Conservation (phyloP, 2,113 vertebrate genomes). For the Hippocampus abdominalis region DNA sequence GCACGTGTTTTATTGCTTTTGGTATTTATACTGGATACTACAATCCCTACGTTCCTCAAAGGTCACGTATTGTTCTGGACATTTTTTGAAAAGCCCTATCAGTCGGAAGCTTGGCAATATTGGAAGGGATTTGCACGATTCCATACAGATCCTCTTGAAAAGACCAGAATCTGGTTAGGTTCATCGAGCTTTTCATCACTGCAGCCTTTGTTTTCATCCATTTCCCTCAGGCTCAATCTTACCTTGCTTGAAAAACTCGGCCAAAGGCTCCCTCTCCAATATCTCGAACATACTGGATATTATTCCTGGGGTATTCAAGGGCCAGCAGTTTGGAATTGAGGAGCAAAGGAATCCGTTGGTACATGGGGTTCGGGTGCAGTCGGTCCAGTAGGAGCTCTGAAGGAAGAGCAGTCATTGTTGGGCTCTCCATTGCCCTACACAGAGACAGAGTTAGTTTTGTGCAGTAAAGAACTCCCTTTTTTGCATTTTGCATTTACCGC, state of each 20-base stretch:
- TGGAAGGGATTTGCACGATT: background rate
- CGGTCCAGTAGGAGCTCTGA: slow-evolving; percentile 93
- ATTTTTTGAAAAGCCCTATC: background rate
- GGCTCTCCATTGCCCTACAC: slow-evolving; percentile 72
- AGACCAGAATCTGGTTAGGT: background rate
- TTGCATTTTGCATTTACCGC: slow-evolving; percentile 67
- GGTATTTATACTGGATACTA: background rate
- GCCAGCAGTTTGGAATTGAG: slow-evolving; percentile 91
- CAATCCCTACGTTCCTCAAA: background rate
- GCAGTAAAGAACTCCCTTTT: background rate
- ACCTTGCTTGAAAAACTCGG: slow-evolving; percentile 97
- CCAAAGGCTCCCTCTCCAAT: slow-evolving; percentile 98
- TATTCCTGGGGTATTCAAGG: slow-evolving; percentile 96
- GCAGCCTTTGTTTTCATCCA: background rate
- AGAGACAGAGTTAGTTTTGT: background rate
- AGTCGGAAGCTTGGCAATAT: background rate
- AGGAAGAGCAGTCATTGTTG: slow-evolving; percentile 84
- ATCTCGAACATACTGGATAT: slow-evolving; percentile 95
- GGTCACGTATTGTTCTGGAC: background rate
- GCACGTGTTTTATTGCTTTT: slow-evolving; percentile 37
- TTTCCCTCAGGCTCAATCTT: slow-evolving; percentile 17
- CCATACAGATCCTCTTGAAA: background rate
- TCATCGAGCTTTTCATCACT: background rate
- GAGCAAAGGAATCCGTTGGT: slow-evolving; percentile 92
- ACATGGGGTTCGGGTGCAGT: slow-evolving; percentile 97